Evolutionary conservation across 2,888 invertebrate genomes (phyloP), one percentile per base, ranked within the genome.

Genomic region (Macrophya alboannulata): DNA sequence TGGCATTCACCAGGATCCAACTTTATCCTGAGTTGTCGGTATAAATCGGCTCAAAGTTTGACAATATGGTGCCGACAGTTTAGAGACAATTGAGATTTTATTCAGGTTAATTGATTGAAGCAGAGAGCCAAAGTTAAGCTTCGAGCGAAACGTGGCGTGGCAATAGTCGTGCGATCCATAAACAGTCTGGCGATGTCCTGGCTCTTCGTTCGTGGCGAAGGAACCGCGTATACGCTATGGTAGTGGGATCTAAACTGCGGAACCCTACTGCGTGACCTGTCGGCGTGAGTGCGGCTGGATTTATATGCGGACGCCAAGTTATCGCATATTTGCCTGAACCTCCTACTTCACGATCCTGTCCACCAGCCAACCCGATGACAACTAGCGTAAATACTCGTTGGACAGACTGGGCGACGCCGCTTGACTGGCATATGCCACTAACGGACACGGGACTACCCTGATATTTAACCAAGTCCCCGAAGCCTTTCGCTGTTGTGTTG

Each of bases 261-360:
- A 81, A 87, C 87, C 88, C 89, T 86, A 87, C 92, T 93, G 93
- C 93, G 93, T 93, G 93, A 93, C 93, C 92, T 93, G 93, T 93
- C 93, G 92, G 92, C 92, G 92, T 92, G 92, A 92, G 90, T 91
- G 90, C 90, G 88, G 88, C 89, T 92, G 91, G 92, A 93, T 93
- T 93, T 93, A 93, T 93, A 93, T 90, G 90, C 93, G 92, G 92
- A 92, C 92, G 92, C 91, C 91, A 91, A 93, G 92, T 93, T 93
- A 93, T 93, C 93, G 93, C 93, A 92, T 93, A 93, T 93, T 93
- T 93, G 92, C 92, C 91, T 87, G 40, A 74, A 72, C 87, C 87
- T 86, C 87, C 85, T 65, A 84, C 82, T 85, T 85, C 87, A 82
- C 71, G 62, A 40, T 82, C 83, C 84, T 59, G 84, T 85, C 81